These are phyloP conservation scores for Drosophila mayaguana DNA, from an alignment of 2,888 invertebrate genomes.

Conservation along the genomic window DNA sequence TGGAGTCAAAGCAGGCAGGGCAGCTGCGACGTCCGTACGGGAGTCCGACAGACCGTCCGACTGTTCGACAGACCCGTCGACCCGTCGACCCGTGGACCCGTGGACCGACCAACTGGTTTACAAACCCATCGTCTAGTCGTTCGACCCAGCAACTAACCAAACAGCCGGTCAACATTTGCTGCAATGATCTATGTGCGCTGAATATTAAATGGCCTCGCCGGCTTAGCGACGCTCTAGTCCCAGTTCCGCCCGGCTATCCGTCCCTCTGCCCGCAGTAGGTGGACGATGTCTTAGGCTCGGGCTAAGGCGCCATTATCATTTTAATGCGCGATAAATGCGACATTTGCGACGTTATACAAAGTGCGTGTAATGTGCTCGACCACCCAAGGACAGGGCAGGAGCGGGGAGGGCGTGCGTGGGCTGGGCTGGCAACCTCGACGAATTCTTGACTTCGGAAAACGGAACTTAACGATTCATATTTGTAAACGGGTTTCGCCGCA, in stretches of 20 bases:
- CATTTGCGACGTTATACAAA: constrained; percentile 82
- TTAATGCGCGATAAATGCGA: constrained; percentile 84
- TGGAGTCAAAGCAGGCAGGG: constrained; percentile 23
- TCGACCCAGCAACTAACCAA: constrained; percentile 34
- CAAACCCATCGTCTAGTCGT: constrained; percentile 23
- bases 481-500: constrained; percentile 61
- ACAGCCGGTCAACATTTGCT: constrained; percentile 75
- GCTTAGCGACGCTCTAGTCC: constrained; percentile 45
- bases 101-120: constrained; percentile 17
- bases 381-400: constrained; percentile 31
- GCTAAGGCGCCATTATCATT: constrained; percentile 80
- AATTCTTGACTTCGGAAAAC: constrained; percentile 47
- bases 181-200: constrained; percentile 84
- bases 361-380: constrained; percentile 76
- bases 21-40: constrained; percentile 14
- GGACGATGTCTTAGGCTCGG: background rate
- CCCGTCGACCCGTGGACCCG: constrained; percentile 11
- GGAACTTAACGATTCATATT: constrained; percentile 64
- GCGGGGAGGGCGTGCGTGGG: background rate
- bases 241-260: background rate
- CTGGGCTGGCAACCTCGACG: constrained; percentile 8
- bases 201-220: constrained; percentile 81
- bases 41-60: constrained; percentile 3
- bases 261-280: background rate
- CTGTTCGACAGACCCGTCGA: constrained; percentile 10